phyloP scores from a whole-genome alignment of 2,797 vertebrate genomes.

The Cossypha niveicapilla region DNA sequence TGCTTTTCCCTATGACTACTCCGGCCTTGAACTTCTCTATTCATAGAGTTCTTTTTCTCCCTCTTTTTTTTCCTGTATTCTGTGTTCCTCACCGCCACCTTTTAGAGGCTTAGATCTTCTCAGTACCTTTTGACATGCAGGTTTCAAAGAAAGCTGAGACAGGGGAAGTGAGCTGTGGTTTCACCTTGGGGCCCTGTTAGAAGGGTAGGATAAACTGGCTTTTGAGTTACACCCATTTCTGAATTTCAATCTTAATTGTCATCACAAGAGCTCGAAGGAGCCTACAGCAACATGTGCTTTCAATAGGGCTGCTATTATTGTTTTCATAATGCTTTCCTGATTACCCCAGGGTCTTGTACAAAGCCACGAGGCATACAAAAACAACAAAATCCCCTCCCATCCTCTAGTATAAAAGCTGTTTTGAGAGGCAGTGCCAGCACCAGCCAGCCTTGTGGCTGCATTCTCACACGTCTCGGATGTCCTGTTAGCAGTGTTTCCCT shows the following conservation, averaged over 20 bases:
- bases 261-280: neutral
- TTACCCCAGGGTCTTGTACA: neutral
- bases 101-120: neutral
- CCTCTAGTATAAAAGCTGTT: neutral
- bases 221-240: neutral
- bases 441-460: neutral
- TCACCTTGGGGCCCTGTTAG: neutral
- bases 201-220: neutral
- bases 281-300: neutral
- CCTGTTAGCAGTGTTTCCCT: neutral
- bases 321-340: neutral
- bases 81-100: neutral
- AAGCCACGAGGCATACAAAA: neutral
- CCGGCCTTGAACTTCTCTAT: neutral
- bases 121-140: neutral
- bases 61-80: neutral
- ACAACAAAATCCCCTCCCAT: neutral
- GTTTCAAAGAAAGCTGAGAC: neutral
- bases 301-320: conserved; percentile 11
- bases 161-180: neutral
- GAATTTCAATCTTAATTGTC: neutral
- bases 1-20: rapidly evolving
- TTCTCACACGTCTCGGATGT: neutral
- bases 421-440: neutral
- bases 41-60: neutral